A percentile compares a stretch with the other conserved stretches of the same genome.
Conservation (phyloP, 2,888 invertebrate species). For the Capitulum mitella region DNA sequence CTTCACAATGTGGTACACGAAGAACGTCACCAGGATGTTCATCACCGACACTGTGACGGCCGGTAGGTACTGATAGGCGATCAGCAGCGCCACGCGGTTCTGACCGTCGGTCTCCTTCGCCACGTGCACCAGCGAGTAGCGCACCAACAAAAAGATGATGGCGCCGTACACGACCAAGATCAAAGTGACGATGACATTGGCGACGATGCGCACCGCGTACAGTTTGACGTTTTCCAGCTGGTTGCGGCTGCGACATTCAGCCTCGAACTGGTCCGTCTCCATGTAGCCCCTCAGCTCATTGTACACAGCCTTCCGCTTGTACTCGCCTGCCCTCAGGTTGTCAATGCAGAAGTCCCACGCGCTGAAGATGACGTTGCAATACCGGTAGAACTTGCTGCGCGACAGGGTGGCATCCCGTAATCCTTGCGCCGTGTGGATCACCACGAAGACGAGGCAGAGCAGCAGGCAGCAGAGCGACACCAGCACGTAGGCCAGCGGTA, state of each 20-base stretch:
- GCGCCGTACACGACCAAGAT: conserved; percentile 51
- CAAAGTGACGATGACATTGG: conserved; percentile 61
- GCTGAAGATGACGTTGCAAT: conserved; percentile 74
- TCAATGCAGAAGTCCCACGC: conserved; percentile 85
- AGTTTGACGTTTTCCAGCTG: conserved; percentile 55
- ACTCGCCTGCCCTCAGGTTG: conserved; percentile 65
- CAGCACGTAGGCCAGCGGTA: conserved; percentile 62
- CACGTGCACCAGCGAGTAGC: conserved; percentile 17
- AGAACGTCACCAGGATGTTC: conserved; percentile 42
- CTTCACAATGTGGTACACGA: conserved; percentile 36
- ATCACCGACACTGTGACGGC: conserved; percentile 43
- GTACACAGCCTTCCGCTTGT: conserved; percentile 68
- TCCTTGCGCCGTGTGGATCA: conserved; percentile 37
- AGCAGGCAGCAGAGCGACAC: conserved; percentile 42
- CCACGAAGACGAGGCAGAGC: conserved; percentile 41
- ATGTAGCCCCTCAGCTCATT: conserved; percentile 66
- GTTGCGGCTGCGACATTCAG: conserved; percentile 51
- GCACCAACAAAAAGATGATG: conserved; percentile 40
- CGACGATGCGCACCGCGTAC: conserved; percentile 56
- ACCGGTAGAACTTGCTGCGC: conserved; percentile 46
- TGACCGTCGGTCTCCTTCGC: background rate
- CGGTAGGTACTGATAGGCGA: conserved; percentile 41
- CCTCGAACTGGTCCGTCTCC: conserved; percentile 61
- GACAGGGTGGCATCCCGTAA: conserved; percentile 33
- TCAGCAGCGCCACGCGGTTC: background rate